Evolutionary conservation across 2,113 vertebrate species (phyloP).

Genomic region (Onychorhynchus coronatus): DNA sequence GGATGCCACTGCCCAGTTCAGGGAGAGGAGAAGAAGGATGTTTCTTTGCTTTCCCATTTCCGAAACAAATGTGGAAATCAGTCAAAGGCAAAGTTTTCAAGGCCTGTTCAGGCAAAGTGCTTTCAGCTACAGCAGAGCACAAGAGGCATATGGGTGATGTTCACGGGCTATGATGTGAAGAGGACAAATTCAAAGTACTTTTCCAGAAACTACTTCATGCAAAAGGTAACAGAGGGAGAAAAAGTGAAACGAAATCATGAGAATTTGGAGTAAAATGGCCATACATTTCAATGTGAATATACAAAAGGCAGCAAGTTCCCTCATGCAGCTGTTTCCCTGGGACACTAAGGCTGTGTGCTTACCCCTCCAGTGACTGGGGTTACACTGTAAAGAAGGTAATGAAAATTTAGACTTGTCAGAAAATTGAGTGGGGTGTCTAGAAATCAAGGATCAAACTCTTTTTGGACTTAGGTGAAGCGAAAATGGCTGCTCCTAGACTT

Average conservation of each 20-base stretch:
- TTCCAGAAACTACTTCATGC: neutral
- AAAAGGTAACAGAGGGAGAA: neutral
- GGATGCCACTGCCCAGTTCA: neutral
- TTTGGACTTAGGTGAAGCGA: neutral
- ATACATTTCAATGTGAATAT: neutral
- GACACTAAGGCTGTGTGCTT: neutral
- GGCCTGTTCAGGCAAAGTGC: neutral
- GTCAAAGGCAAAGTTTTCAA: neutral
- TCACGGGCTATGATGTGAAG: rapidly evolving
- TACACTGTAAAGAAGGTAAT: neutral
- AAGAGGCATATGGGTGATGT: neutral
- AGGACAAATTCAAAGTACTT: neutral
- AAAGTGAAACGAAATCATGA: neutral
- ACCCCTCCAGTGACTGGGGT: neutral
- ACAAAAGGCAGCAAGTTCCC: neutral
- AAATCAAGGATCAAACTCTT: neutral
- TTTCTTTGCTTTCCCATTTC: neutral
- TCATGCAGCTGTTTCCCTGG: neutral
- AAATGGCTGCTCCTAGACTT: neutral
- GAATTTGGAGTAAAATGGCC: neutral
- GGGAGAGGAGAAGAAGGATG: neutral
- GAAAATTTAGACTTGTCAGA: neutral
- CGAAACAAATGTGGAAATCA: neutral
- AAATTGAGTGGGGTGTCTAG: neutral
- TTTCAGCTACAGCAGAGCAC: neutral